Percentiles rank a stretch among this genome's conserved stretches.
These are phyloP conservation scores for Sinocyclocheilus maitianheensis DNA, from an alignment of 2,113 vertebrate genomes.

Conservation along the genomic window DNA sequence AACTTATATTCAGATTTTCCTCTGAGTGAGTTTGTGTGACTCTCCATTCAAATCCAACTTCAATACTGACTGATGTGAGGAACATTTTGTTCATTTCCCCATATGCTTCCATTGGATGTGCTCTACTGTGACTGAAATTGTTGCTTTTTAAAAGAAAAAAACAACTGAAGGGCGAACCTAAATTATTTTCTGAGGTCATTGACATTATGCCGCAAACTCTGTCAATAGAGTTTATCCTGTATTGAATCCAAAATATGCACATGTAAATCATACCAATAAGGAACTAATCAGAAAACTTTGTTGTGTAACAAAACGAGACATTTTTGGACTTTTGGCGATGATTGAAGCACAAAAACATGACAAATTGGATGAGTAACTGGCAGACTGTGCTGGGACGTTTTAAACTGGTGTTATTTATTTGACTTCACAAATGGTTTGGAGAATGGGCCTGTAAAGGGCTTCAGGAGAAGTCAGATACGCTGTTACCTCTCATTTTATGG, in stretches of 20 bases:
- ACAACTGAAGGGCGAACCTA: not conserved
- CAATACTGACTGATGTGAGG: not conserved
- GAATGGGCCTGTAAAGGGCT: conserved; percentile 13
- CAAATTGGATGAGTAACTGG: not conserved
- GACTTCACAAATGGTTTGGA: conserved; percentile 8
- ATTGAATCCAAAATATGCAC: not conserved
- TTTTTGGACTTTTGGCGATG: not conserved
- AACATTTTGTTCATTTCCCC: not conserved
- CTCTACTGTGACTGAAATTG: not conserved
- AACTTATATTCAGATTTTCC: not conserved
- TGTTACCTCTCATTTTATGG: conserved; percentile 35
- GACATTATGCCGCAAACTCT: not conserved
- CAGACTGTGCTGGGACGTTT: conserved; percentile 7
- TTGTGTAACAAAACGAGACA: not conserved
- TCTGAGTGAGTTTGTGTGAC: not conserved
- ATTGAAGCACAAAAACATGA: not conserved
- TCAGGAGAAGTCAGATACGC: conserved; percentile 24
- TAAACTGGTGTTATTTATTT: conserved; percentile 9
- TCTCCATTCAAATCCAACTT: not conserved
- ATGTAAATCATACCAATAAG: not conserved
- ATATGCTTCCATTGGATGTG: not conserved
- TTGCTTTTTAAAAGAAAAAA: not conserved
- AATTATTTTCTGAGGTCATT: not conserved
- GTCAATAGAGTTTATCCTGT: not conserved
- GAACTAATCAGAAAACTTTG: not conserved